phyloP scores from a whole-genome alignment of 2,797 vertebrate genomes.

The Sphaeramia orbicularis region DNA sequence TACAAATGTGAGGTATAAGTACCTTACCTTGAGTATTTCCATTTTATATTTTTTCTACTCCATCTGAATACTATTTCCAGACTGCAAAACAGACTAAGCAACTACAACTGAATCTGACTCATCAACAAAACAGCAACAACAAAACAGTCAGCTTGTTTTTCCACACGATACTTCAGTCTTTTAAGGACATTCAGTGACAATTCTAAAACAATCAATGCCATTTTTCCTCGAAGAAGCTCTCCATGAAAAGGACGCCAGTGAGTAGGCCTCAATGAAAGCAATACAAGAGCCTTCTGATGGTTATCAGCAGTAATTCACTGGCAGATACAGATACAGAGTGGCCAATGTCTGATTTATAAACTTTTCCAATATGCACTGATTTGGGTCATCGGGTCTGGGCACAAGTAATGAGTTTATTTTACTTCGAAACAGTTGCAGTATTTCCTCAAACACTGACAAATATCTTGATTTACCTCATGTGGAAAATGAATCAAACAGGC shows the following conservation, averaged over 20 bases:
- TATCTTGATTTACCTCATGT: no score
- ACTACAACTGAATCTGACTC: conserved; percentile 4
- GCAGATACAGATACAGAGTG: not conserved
- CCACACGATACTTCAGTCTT: conserved; percentile 3
- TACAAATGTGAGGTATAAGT: no score
- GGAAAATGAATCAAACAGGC: no score
- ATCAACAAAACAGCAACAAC: conserved; percentile 2
- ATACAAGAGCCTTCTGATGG: not conserved
- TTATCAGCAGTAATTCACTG: not conserved
- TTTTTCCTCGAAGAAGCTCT: conserved; percentile 3
- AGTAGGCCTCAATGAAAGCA: not conserved
- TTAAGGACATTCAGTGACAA: conserved; percentile 12
- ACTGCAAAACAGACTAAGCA: no score
- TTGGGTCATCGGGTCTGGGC: not conserved
- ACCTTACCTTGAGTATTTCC: no score
- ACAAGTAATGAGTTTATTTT: no score
- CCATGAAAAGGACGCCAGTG: conserved; percentile 3
- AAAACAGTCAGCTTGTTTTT: conserved; percentile 19
- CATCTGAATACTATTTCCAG: no score
- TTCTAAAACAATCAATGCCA: conserved; percentile 7
- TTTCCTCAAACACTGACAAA: no score
- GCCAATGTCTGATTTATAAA: not conserved
- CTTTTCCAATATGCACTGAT: not conserved
- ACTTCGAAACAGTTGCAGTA: no score
- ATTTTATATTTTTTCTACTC: no score